Evolutionary conservation across 2,113 vertebrate species (phyloP), one percentile per base, ranked within the genome.

Genomic region (Tragelaphus strepsiceros): DNA sequence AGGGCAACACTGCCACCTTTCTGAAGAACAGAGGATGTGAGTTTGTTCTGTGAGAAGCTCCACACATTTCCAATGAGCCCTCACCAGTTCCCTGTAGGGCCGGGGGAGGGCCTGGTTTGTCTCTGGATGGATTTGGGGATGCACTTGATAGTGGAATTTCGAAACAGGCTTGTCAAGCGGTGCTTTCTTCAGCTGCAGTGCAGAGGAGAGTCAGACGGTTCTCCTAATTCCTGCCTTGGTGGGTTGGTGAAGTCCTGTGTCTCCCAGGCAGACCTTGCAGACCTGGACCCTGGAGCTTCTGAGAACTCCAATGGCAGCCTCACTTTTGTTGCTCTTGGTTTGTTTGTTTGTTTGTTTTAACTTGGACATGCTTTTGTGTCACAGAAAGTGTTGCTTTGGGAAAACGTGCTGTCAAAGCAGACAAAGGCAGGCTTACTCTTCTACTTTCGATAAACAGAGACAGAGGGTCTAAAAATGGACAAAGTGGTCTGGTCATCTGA

Each of bases 1-100:
- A 98, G 99, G 98, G 98, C 99, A 99, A 99, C 98, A 99, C 99
- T 99, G 99, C 99, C 99, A 99, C 99, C 99, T 99, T 98, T 99
- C 99, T 99, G 99, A 99, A 96, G 95, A 98, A 97, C 78, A 15
- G 64, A 98, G 98, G 97, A 96, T 46, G 90, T 59, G 93, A 88
- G 92, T 84, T 54, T 62, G 61, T 74, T 98, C 78, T 90, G 51
- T n/a, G 10, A 22, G 86, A 84, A 96, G 77, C 95, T 84, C 28
- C 96, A 53, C 97, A 98, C 97, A 91, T 98, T 98, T 98, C 97
- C 95, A 96, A 96, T 88, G 96, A 97, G 97, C 91, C 88, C 81
- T 51, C 92, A 80, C 81, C 88, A 71, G 83, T 98, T 97, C 95
- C 51, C 80, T 83, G 98, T 77, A 35, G 4, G 26, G 13, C 24